Percentiles rank a stretch among this genome's conserved stretches.
These are phyloP conservation scores for Solenopsis invicta DNA, from an alignment of 1,140 invertebrate species.

Conservation along the genomic window DNA sequence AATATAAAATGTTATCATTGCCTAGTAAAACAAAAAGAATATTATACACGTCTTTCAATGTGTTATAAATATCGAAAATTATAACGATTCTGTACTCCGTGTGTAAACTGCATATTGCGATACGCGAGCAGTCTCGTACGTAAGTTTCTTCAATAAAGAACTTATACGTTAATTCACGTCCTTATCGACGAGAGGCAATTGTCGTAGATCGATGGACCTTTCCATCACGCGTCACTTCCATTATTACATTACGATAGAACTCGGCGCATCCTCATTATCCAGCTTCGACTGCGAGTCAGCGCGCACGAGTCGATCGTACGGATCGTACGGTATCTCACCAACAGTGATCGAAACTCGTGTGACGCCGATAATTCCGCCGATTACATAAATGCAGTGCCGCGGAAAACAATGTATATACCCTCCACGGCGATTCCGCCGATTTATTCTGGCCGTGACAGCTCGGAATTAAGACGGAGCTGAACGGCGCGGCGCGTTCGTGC, in stretches of 20 bases:
- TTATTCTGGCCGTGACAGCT: constrained; percentile 52
- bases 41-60: background rate
- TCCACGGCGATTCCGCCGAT: constrained; percentile 34
- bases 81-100: background rate
- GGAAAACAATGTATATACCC: constrained; percentile 28
- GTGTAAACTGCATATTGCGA: no score
- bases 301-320: background rate
- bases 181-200: constrained; percentile 6
- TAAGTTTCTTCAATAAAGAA: background rate
- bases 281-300: background rate
- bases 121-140: background rate
- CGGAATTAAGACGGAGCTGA: constrained; percentile 39
- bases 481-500: constrained; percentile 38
- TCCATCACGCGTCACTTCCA: constrained; percentile 6
- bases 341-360: constrained; percentile 10
- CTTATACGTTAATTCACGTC: background rate
- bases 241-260: constrained; percentile 24
- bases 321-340: background rate
- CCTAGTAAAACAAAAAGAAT: background rate
- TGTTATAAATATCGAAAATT: background rate
- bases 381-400: constrained; percentile 38
- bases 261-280: constrained; percentile 25
- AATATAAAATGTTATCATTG: background rate
- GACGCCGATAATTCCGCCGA: constrained; percentile 32
- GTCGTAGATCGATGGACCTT: constrained; percentile 12